Evolutionary conservation across 1,140 invertebrate species (phyloP), one percentile per base, ranked within the genome.

Genomic region (Pristionchus pacificus): DNA sequence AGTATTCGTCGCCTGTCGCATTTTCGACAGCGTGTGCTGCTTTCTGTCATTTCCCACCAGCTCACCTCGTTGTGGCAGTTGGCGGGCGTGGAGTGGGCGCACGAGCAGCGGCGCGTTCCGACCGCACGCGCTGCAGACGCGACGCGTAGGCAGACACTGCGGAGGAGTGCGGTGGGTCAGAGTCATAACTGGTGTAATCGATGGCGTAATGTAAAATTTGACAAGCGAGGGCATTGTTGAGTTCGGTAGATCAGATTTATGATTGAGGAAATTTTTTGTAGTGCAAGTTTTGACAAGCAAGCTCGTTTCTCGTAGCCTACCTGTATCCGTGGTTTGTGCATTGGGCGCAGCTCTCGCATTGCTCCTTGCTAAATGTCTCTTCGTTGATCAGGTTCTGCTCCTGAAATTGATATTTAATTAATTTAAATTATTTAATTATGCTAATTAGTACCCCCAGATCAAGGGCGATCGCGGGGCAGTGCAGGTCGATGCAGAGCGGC

Each of bases 321-420:
- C 71, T 73, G 67, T 69, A 75, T 64, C 74, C 74, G 49, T 68
- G 74, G 31, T 60, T 58, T 38, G 74, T 75, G 61, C 74, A 75
- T 25, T 75, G 71, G n/a, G 55, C 55, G 30, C 74, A 75, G 1
- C 59, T 30, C 33, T 60, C 29, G 31, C 74, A 75, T 13, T 64
- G n/a, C 15, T 75, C 74, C 13, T 60, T 58, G 38, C 65, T 57
- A 33, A 68, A 33, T 32, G 65, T 70, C 2, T 72, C 74, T 3
- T 75, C 74, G 30, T 67, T 68, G 25, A 75, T 65, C 15, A 75
- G 62, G 33, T 65, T 68, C 1, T 49, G 38, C 19, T 10, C 19
- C 38, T 49, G 38, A 49, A 49, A 6, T 49, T n/a, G n/a, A 49
- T 49, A 10, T 6, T 49, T 49, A 19, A 10, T 19, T 19, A 49